These are phyloP conservation scores for Cataglyphis hispanica DNA, from an alignment of 1,140 invertebrate genomes.

Conservation along the genomic window DNA sequence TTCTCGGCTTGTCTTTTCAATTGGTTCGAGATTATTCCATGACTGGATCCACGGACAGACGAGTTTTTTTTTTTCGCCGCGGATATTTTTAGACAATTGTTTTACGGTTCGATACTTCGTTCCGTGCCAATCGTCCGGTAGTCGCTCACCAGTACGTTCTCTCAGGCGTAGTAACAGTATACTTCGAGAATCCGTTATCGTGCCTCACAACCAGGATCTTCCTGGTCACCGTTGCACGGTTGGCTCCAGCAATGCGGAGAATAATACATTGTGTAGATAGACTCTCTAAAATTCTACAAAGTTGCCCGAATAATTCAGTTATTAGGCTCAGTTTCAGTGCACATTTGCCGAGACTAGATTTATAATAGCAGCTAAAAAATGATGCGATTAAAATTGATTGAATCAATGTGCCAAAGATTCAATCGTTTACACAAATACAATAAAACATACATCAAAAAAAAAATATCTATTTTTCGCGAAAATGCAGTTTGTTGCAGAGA, in stretches of 20 bases:
- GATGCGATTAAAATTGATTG: not conserved
- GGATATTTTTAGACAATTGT: conserved; percentile 53
- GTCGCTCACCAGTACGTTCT: conserved; percentile 69
- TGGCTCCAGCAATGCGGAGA: conserved; percentile 27
- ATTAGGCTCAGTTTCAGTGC: not conserved
- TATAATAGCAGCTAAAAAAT: not conserved
- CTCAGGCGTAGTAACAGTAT: conserved; percentile 82
- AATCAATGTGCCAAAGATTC: not conserved
- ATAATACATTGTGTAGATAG: conserved; percentile 8
- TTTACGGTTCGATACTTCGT: conserved; percentile 77
- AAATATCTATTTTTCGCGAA: not conserved
- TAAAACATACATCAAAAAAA: not conserved
- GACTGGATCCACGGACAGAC: conserved; percentile 15
- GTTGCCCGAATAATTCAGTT: not conserved
- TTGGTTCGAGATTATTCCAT: conserved; percentile 43
- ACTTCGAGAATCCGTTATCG: conserved; percentile 82
- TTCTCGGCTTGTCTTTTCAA: conserved; percentile 40
- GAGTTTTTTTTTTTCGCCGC: conserved; percentile 35
- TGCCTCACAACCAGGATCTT: conserved; percentile 71
- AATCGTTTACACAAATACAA: not conserved
- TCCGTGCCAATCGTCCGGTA: conserved; percentile 75
- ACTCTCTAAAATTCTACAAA: not conserved
- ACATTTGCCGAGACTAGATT: not conserved
- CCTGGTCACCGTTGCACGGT: conserved; percentile 65
- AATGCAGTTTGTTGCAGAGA: not conserved